A percentile compares a stretch with the other conserved stretches of the same genome.
Conservation (phyloP, 2,113 vertebrate genomes). For the Anser cygnoides region DNA sequence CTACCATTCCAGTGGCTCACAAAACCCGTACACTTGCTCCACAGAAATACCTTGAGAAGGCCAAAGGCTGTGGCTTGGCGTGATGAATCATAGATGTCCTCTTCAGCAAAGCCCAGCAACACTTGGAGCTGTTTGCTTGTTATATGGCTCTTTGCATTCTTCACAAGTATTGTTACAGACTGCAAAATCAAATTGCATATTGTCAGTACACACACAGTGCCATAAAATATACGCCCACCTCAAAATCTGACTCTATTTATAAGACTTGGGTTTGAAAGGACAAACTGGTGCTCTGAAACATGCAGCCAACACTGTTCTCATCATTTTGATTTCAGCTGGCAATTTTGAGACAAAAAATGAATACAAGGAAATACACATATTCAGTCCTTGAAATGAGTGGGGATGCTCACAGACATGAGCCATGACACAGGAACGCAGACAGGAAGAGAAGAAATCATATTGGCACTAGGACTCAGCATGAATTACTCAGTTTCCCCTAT, state of each 20-base stretch:
- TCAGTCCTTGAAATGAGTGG: neutral
- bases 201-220: neutral
- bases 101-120: constrained; percentile 94
- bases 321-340: neutral
- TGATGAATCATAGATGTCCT: constrained; percentile 94
- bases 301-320: neutral
- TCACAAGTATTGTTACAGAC: constrained; percentile 91
- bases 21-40: rapidly evolving
- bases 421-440: neutral
- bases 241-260: neutral
- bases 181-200: constrained; percentile 63
- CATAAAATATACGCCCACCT: neutral
- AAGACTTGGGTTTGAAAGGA: neutral
- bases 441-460: neutral
- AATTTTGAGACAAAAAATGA: neutral
- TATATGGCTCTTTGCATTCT: constrained; percentile 83
- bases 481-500: neutral
- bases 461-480: neutral
- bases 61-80: constrained; percentile 95
- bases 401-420: neutral
- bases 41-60: constrained; percentile 87
- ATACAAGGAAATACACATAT: neutral
- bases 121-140: constrained; percentile 92
- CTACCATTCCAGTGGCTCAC: neutral
- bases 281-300: neutral